Evolutionary conservation across 2,113 vertebrate species (phyloP), one percentile per base, ranked within the genome.

Genomic region (Axis porcinus): DNA sequence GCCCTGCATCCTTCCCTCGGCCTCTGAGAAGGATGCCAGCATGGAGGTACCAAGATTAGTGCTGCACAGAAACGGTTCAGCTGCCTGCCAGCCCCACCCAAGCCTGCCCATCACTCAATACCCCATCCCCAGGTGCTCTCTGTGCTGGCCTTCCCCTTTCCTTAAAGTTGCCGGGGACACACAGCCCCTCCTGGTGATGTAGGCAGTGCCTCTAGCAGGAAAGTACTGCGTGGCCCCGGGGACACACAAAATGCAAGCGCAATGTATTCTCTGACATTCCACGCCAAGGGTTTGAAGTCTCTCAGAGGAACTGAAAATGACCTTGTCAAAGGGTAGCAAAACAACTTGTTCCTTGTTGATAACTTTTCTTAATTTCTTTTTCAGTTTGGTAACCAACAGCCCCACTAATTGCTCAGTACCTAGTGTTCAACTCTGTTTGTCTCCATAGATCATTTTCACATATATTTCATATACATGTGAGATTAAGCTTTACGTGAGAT

Each of bases 31-130:
- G 19, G 67, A 89, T 60, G 76, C 47, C 25, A 9, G 33, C 0
- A 0, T 47, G 0, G 0, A 54, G 50, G 2, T 27, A 45, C 36
- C 60, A 62, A 28, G 50, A 82, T 2, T 4, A 0, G 19, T 2
- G 28, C 36, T 7, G 17, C 17, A 30, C 25, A 27, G 45, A 64
- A 40, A 6, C 0, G 0, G 21, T 25, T 4, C 3, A 6, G 30
- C 55, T n/a, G 9, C 25, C 57, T 1, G 8, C 23, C 58, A 54
- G 50, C 16, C 30, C 25, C 78, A 33, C 28, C 2, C 2, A 67
- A 43, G 28, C 36, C 43, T 27, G 28, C 87, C 40, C 17, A 40
- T 89, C 64, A 33, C 13, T 9, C 36, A 76, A 33, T 76, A 67
- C 40, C 47, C 15, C 15, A 1, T n/a, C 52, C 55, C 54, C 21